Evolutionary conservation across 2,113 vertebrate genomes (phyloP), one percentile per base, ranked within the genome.

Genomic region (Colossoma macropomum): DNA sequence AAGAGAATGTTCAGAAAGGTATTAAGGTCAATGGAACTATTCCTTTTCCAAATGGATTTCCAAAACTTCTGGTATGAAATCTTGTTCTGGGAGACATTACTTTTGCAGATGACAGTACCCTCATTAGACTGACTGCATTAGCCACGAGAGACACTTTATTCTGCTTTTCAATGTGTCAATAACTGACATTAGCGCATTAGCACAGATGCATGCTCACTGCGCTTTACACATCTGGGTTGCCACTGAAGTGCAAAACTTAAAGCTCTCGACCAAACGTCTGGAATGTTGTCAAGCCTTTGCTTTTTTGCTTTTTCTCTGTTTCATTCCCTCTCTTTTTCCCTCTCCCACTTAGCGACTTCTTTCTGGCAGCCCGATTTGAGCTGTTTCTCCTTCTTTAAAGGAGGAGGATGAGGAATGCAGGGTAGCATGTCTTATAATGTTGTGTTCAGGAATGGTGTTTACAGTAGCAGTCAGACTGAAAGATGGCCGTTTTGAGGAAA

Each of bases 381-480:
- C 83, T 77, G 75, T 87, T 88, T 89, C 85, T 91, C 81, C 82
- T 81, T 86, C 83, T 88, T 91, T 86, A 91, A 88, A 86, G 45
- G 65, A 86, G 80, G 66, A 86, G 80, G 83, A 82, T 16, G 48
- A 92, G 91, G 93, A 93, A 94, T 94, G 93, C 86, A 87, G 89
- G 87, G 88, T 90, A 90, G 92, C 91, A 91, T 88, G 93, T 91
- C 91, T 92, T 88, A 91, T 90, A 93, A 92, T 91, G 91, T 92
- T 85, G 91, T 86, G 90, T 83, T 82, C 89, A 89, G 91, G 92
- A 93, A 93, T 92, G 91, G 88, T 95, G 94, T 95, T 95, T 95
- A 94, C 92, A 94, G 92, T 87, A 94, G 87, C 92, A 90, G 92
- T 95, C 94, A 94, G 90, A 72, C 92, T 95, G 94, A 95, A 93